These are phyloP conservation scores for Trachelus troglodyta DNA, from an alignment of 2,888 invertebrate genomes.

Conservation along the genomic window DNA sequence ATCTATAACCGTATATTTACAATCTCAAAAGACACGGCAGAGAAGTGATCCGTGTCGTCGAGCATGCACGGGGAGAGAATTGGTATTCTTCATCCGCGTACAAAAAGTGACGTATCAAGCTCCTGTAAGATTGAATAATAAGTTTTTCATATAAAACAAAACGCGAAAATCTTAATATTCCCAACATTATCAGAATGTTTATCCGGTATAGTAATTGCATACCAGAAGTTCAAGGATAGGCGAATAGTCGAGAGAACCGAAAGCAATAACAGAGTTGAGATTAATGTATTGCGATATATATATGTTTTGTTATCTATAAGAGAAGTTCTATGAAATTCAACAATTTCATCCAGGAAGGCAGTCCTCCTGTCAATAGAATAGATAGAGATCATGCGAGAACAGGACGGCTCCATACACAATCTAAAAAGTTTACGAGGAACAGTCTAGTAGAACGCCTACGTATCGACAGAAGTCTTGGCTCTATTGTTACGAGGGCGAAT, in stretches of 20 bases:
- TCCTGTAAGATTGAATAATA: neutral
- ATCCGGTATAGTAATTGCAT: neutral
- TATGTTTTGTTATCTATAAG: constrained; percentile 8
- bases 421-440: neutral
- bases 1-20: neutral
- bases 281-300: neutral
- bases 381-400: constrained; percentile 2
- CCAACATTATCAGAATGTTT: neutral
- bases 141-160: neutral
- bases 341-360: neutral
- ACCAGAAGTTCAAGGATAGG: neutral
- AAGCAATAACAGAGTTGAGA: neutral
- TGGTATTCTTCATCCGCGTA: neutral
- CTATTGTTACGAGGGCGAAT: constrained; percentile 30
- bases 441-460: neutral
- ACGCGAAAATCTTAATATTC: neutral
- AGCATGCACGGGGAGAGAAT: neutral
- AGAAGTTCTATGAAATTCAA: constrained; percentile 11
- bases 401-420: neutral
- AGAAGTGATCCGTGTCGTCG: neutral
- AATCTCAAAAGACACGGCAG: neutral
- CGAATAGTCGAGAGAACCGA: neutral
- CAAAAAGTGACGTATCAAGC: neutral
- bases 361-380: neutral
- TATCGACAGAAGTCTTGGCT: constrained; percentile 16